Evolutionary conservation across 2,113 vertebrate genomes (phyloP).

Genomic region (Speoplatyrhinus poulsoni): DNA sequence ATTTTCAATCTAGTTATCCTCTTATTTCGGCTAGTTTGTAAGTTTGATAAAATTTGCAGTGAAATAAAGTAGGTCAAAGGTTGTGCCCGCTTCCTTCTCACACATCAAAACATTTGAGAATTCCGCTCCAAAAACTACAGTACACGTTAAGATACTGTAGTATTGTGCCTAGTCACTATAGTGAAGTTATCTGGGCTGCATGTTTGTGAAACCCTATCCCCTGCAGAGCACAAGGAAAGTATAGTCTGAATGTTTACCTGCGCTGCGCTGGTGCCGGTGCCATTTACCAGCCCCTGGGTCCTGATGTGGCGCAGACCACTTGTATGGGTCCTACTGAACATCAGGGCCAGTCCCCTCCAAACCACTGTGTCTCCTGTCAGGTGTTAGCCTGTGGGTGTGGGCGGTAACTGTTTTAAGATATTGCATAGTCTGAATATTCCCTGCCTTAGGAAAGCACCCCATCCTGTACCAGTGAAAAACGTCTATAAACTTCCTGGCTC

Average conservation of each 20-base stretch:
- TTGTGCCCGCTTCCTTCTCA: too few species aligned
- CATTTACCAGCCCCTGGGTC: conserved; percentile 33
- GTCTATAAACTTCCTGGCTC: conserved; percentile 9
- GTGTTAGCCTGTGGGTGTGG: not conserved
- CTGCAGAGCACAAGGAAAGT: not conserved
- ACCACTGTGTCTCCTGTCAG: conserved; percentile 60
- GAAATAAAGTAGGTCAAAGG: too few species aligned
- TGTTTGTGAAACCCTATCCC: conserved; percentile 31
- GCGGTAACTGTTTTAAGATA: conserved; percentile 1
- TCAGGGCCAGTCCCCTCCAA: conserved; percentile 53
- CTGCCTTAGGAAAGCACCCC: conserved; percentile 6
- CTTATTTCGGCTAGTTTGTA: too few species aligned
- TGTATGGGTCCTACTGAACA: conserved; percentile 35
- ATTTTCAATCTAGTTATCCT: too few species aligned
- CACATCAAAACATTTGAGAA: too few species aligned
- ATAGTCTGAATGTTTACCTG: conserved; percentile 39
- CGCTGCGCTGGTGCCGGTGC: conserved; percentile 3
- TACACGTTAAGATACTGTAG: too few species aligned
- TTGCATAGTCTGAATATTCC: not conserved
- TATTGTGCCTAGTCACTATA: not conserved
- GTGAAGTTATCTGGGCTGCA: conserved; percentile 14
- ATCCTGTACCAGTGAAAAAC: conserved; percentile 23
- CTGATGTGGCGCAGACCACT: conserved; percentile 8
- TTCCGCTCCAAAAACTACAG: too few species aligned
- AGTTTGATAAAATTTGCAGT: too few species aligned